Base-by-base conservation (phyloP, 2,113 vertebrate species). In the Psettodes erumei region DNA sequence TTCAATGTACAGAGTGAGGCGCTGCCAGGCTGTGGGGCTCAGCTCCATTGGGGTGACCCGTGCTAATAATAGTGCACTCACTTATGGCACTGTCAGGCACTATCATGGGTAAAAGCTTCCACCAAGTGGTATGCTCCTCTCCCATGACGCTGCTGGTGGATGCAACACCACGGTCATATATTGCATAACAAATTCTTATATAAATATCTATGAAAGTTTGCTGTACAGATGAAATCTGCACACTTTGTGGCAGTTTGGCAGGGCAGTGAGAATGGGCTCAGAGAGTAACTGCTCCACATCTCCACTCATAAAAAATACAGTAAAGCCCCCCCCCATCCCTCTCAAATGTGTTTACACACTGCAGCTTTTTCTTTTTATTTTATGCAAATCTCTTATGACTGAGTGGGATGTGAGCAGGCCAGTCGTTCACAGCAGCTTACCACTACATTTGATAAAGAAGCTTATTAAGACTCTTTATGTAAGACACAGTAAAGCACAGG, bases 371-470 rank as follows among this genome's bases (percentile, higher is more conserved):
- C 47, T 53, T 74, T 77, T 58, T 15, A 18, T 65, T 79, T 75
- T 33, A 89, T 90, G 86, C 62, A 86, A 90, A 86, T 81, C 61
- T 78, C 19, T 28, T 51, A n/a, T 67, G 58, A 76, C 75, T 71
- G 53, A 70, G 81, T 83, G 64, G 75, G 75, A 77, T 61, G 64
- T 84, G 77, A 79, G 82, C 68, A 77, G 81, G 75, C 75, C 68
- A 33, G 60, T 76, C 48, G 18, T 69, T 83, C 79, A 68, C 69
- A 63, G 55, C 72, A 69, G 88, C 85, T 82, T 85, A 87, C 55
- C 68, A 61, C 70, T 81, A 78, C 69, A 55, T 67, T 77, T 66
- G 56, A 80, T 86, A 79, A 71, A 81, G 63, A 32, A 60, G 75
- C 75, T 78, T 87, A 77, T 87, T 81, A 77, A 74, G 68, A 50